A percentile compares a stretch with the other conserved stretches of the same genome.
Conservation (phyloP, 2,113 vertebrate species). For the Apteryx owenii region DNA sequence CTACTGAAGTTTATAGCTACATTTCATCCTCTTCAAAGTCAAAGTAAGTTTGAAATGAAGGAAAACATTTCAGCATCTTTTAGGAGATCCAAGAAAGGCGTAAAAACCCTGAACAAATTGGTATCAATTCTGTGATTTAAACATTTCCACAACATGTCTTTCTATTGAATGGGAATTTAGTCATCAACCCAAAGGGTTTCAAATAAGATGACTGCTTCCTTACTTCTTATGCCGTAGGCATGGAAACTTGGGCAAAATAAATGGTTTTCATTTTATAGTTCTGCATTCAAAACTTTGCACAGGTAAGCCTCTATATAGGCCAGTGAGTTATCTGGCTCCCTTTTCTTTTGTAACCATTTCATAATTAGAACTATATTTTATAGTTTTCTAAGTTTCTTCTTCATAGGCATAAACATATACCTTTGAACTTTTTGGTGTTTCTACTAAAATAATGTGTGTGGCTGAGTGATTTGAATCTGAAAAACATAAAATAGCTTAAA, state of each 20-base stretch:
- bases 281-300: neutral
- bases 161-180: neutral
- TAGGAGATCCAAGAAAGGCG: neutral
- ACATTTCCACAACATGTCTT: neutral
- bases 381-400: neutral
- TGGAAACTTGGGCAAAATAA: neutral
- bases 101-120: neutral
- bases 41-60: neutral
- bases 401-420: neutral
- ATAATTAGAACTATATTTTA: neutral
- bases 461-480: neutral
- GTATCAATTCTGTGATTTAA: neutral
- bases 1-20: neutral
- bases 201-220: neutral
- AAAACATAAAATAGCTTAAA: neutral
- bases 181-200: neutral
- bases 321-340: rapidly evolving
- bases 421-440: neutral
- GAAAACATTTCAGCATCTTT: neutral
- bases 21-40: neutral
- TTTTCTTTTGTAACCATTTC: neutral
- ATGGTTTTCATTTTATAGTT: rapidly evolving
- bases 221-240: too few relatives aligned
- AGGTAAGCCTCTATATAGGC: rapidly evolving
- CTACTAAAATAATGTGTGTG: neutral